These are phyloP conservation scores for Drosophila parthenogenetica DNA, from an alignment of 2,888 invertebrate species.

Conservation along the genomic window DNA sequence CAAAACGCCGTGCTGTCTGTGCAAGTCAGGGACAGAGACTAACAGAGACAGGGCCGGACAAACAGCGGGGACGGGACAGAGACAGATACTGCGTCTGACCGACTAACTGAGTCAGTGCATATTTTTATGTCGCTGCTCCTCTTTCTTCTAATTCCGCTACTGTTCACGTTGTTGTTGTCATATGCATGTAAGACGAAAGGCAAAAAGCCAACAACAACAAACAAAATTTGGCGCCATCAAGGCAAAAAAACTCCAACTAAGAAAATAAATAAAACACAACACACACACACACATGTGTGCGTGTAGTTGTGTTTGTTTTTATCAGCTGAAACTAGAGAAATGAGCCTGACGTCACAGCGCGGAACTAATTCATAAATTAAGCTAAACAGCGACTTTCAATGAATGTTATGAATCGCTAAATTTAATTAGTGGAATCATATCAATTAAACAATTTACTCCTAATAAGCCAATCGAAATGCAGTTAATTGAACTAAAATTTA, in stretches of 20 bases:
- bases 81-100: slow-evolving; percentile 4
- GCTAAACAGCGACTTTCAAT: slow-evolving; percentile 1
- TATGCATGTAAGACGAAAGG: slow-evolving; percentile 10
- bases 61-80: background rate
- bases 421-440: slow-evolving; percentile 8
- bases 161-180: background rate
- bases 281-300: background rate
- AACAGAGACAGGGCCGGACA: background rate
- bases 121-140: slow-evolving; percentile 19
- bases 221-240: slow-evolving; percentile 34
- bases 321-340: slow-evolving; percentile 4
- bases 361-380: slow-evolving; percentile 4
- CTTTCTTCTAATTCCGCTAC: background rate
- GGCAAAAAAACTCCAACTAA: slow-evolving; percentile 11
- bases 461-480: slow-evolving; percentile 7
- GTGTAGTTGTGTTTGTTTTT: slow-evolving; percentile 14
- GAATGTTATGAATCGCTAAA: slow-evolving; percentile 2
- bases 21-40: slow-evolving; percentile 8
- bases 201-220: slow-evolving; percentile 29
- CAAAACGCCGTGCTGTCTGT: slow-evolving; percentile 54
- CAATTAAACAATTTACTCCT: slow-evolving; percentile 8
- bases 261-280: slow-evolving; percentile 8
- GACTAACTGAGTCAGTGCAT: slow-evolving; percentile 41
- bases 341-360: slow-evolving; percentile 12
- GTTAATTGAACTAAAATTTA: background rate